Base-by-base conservation (phyloP, 2,113 vertebrate genomes). In the Aphelocoma coerulescens region DNA sequence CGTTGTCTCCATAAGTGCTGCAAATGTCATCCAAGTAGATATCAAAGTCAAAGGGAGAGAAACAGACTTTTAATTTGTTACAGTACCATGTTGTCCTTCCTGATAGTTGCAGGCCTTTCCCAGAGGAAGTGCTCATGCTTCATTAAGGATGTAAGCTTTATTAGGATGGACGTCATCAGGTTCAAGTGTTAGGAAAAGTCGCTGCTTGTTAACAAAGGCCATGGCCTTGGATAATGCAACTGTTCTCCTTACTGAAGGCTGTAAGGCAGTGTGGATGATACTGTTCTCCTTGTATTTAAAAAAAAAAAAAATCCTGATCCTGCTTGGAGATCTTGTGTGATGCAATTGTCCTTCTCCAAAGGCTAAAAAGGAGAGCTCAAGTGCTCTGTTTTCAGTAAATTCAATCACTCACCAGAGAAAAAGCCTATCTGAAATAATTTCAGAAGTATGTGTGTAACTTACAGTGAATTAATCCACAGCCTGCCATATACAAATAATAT, bases 131-230 rank as follows among this genome's bases (percentile, higher is more conserved):
- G 66, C 83, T 94, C 65, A 80, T 81, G 72, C 92, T 92, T 95
- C 92, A 92, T 94, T 96, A 96, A 93, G 73, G 90, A 96, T 97
- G 93, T 93, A 93, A 96, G 68, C 88, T 94, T 94, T 96, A 96
- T 96, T 91, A 91, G 83, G 78, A 74, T 81, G 83, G 92, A 92
- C 63, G 86, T 97, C 95, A 95, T 94, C 68, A 72, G 57, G 93
- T 96, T 94, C 93, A 96, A 95, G 65, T 96, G 92, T 95, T 94
- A 91, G 85, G 85, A 95, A 78, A 93, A 94, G 88, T 65, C 44
- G 2, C 54, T 41, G 91, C 92, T 80, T 81, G 86, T 41, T 87
- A 91, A 81, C 93, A 93, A 88, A 92, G 88, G 91, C 86, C 69
- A 0, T 24, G 88, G 92, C 93, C 83, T 94, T 6, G 9, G 68